Evolutionary conservation across 2,888 invertebrate species (phyloP), one percentile per base, ranked within the genome.

Genomic region (Dicyrtoma fusca): DNA sequence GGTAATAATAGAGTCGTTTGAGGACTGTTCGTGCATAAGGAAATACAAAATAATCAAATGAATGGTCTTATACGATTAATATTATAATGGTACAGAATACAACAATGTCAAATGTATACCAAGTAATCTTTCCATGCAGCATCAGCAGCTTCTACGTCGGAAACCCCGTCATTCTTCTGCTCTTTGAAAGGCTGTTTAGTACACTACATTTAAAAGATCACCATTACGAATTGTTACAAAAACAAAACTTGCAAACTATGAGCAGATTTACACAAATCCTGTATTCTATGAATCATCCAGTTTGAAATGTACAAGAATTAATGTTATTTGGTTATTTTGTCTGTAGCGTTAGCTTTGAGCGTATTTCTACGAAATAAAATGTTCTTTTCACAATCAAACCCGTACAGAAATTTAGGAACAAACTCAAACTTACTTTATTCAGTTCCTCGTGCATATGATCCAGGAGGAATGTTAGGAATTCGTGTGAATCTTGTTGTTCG

Each of bases 401-500:
- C n/a, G n/a, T n/a, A n/a, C n/a, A n/a, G n/a, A n/a, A 11, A 44
- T 45, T 63, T 17, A 14, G 19, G 4, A 10, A 63, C 44, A 63
- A 17, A n/a, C n/a, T n/a, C n/a, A n/a, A n/a, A n/a, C n/a, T 68
- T 55, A 89, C 87, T 82, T 87, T 87, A 82, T 91, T 91, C 72
- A 95, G 85, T 82, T 95, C 95, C 73, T 92, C 91, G 82, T 94
- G 94, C 79, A 95, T 86, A 88, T 92, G 92, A 83, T 95, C 94
- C 86, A 95, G 88, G 44, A 95, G 87, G 81, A 93, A 92, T 68
- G 91, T 91, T 72, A 95, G 87, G 83, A 95, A 94, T 84, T 95
- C 95, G 84, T 95, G 94, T 0, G 94, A 92, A 83, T 95, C 95
- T 83, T 95, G 94, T 82, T 95, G 95, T 77, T 93, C 91, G 81